Evolutionary conservation across 2,888 invertebrate genomes (phyloP), one percentile per base, ranked within the genome.

Genomic region (Drosophila longiperda): DNA sequence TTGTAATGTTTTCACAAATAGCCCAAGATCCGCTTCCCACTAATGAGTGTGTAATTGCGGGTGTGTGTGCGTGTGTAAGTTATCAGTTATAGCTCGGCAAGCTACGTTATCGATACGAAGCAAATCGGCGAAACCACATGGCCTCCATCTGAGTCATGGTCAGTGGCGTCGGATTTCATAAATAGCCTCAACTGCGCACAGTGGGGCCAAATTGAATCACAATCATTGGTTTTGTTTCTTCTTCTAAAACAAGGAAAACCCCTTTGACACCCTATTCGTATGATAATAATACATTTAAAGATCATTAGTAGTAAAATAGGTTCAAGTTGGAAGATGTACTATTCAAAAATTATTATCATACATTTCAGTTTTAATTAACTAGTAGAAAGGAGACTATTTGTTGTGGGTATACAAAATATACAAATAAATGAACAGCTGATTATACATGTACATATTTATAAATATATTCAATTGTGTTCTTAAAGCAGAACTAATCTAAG

Each of bases 21-120:
- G 38, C 50, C 49, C 52, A 29, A 79, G 53, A 78, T 79, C 73
- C 74, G 82, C 65, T 70, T 78, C 36, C 20, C 17, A 55, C 64
- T 69, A 65, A 78, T 66, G 36, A 59, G n/a, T 42, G 36, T 58
- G 33, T 38, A n/a, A 52, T 11, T 33, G n/a, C 40, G 32, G 40
- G 23, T 52, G 33, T 34, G 40, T 57, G 29, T 29, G 49, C 49
- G 17, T 42, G 40, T 45, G 26, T 50, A 52, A 54, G 33, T 66
- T 58, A 80, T 76, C 78, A 76, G 60, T 54, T 23, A 5, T 12
- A 23, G 9, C 40, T 53, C 9, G n/a, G 48, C 64, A 45, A 65
- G 59, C 38, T 57, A 23, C 26, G 48, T 50, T 34, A 23, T 49
- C 57, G 20, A 49, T 17, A 34, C 42, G 36, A 26, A 11, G 33